These are phyloP conservation scores for Linepithema humile DNA, from an alignment of 1,140 invertebrate species.

Conservation along the genomic window DNA sequence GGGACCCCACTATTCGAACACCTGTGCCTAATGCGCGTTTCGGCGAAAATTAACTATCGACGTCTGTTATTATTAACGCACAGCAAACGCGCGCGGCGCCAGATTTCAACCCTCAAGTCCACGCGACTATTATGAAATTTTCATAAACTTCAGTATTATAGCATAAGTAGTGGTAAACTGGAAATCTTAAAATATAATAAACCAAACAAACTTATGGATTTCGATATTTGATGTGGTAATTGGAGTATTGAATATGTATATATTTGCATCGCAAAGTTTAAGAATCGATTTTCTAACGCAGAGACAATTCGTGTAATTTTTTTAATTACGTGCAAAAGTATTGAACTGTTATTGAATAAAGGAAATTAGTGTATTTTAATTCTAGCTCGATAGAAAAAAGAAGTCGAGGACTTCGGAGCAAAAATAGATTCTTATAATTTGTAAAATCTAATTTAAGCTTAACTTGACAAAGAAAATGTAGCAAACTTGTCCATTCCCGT, in stretches of 20 bases:
- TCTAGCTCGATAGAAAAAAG: too few relatives aligned
- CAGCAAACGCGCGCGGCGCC: background rate
- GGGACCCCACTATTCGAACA: conserved; percentile 22
- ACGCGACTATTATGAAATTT: background rate
- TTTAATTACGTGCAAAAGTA: too few relatives aligned
- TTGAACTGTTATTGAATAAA: too few relatives aligned
- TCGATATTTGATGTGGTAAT: conserved; percentile 21
- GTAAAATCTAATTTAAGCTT: background rate
- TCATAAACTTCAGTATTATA: background rate
- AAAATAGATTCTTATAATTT: too few relatives aligned
- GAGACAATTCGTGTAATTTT: too few relatives aligned
- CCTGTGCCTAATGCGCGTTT: conserved; percentile 11
- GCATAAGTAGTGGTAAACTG: too few relatives aligned
- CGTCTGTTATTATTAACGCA: background rate
- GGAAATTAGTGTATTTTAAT: too few relatives aligned
- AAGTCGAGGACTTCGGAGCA: too few relatives aligned
- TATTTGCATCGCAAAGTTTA: too few relatives aligned
- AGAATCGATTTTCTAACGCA: too few relatives aligned
- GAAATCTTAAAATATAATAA: too few relatives aligned
- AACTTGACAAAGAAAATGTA: background rate
- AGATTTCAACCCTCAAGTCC: conserved; percentile 13
- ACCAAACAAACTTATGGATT: too few relatives aligned
- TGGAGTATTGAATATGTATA: background rate
- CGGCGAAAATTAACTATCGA: conserved; percentile 10
- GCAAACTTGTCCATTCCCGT: background rate